These are phyloP conservation scores for Noctua janthina DNA, from an alignment of 2,888 invertebrate genomes.

Conservation along the genomic window DNA sequence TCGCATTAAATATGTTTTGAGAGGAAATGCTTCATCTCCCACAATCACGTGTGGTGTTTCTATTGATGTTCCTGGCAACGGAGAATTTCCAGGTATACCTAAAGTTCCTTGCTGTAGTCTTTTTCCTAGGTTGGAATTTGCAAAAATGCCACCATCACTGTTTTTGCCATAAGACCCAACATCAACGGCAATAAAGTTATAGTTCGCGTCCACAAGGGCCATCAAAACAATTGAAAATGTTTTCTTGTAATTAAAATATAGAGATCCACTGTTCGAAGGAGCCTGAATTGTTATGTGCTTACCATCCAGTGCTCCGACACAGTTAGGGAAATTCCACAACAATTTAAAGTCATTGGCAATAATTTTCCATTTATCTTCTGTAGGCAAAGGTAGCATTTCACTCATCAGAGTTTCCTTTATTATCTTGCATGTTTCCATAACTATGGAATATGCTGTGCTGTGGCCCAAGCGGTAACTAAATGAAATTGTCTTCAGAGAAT, in stretches of 20 bases:
- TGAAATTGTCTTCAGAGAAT: conserved; percentile 64
- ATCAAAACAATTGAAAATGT: conserved; percentile 59
- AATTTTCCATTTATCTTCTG: conserved; percentile 43
- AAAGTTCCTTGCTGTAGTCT: no score
- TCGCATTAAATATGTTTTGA: no score
- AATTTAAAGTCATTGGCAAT: conserved; percentile 39
- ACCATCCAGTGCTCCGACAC: conserved; percentile 29
- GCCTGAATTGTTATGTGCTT: conserved; percentile 21
- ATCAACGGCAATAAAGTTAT: conserved; percentile 56
- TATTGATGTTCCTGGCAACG: no score
- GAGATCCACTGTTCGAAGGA: no score
- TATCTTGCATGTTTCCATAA: conserved; percentile 54
- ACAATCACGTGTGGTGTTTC: no score
- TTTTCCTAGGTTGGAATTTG: no score
- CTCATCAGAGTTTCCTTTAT: conserved; percentile 45
- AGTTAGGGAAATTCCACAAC: conserved; percentile 28
- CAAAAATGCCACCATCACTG: conserved; percentile 13
- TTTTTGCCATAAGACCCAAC: conserved; percentile 42
- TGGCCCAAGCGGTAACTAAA: conserved; percentile 57
- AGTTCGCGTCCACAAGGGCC: conserved; percentile 56
- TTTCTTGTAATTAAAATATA: neutral
- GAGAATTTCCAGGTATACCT: no score
- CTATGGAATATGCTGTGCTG: conserved; percentile 59
- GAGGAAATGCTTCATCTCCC: no score
- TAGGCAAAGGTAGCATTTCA: conserved; percentile 40